A percentile compares a stretch with the other conserved stretches of the same genome.
These are phyloP conservation scores for Dicrostonyx torquatus DNA, from an alignment of 2,797 vertebrate genomes.

Conservation along the genomic window DNA sequence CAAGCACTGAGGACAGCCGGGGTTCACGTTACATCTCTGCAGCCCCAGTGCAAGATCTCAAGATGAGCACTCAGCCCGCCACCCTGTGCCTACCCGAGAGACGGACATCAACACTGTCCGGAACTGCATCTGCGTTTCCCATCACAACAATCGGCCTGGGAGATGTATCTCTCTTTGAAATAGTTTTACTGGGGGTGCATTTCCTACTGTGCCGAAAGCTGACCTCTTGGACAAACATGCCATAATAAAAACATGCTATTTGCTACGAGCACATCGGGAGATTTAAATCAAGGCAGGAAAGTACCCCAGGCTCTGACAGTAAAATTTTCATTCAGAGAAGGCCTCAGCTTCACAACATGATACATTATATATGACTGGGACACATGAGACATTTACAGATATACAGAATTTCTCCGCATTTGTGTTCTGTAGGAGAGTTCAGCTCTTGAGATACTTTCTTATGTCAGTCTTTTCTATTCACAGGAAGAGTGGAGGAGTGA, in stretches of 20 bases:
- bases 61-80: accelerated
- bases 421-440: constrained; percentile 84
- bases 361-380: constrained; percentile 90
- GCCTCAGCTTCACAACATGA: constrained; percentile 89
- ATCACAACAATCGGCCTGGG: constrained; percentile 72
- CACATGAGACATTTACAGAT: constrained; percentile 91
- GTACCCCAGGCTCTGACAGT: constrained; percentile 87
- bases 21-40: neutral
- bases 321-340: constrained; percentile 90
- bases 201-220: constrained; percentile 83
- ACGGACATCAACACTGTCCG: constrained; percentile 42
- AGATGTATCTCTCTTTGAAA: constrained; percentile 83
- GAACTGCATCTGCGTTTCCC: constrained; percentile 71
- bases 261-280: constrained; percentile 85
- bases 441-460: constrained; percentile 83
- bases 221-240: constrained; percentile 90
- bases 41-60: neutral
- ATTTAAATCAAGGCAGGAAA: constrained; percentile 90
- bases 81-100: neutral
- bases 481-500: constrained; percentile 75
- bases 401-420: constrained; percentile 86
- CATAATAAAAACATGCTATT: constrained; percentile 87
- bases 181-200: constrained; percentile 81
- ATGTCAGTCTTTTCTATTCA: constrained; percentile 84
- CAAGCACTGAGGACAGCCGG: neutral